Evolutionary conservation across 1,140 invertebrate species (phyloP).

Genomic region (Drosophila nigromelanica): DNA sequence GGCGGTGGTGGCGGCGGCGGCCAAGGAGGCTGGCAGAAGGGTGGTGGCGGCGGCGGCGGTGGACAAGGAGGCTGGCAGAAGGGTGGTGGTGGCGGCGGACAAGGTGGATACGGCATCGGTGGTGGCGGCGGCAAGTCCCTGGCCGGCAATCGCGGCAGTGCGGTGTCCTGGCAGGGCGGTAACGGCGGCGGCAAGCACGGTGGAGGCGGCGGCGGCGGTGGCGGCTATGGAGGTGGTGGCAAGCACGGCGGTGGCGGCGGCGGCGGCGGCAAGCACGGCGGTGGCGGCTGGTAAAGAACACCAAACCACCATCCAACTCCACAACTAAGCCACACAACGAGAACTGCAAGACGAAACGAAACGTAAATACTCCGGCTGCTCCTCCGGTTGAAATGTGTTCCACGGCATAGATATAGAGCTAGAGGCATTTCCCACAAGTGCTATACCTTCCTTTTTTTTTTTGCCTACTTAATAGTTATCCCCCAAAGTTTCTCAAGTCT

Average conservation of each 20-base stretch:
- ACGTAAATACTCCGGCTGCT: slow-evolving; percentile 40
- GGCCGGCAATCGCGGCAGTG: slow-evolving; percentile 57
- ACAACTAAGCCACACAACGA: slow-evolving; percentile 3
- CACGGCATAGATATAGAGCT: slow-evolving; percentile 49
- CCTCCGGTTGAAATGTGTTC: slow-evolving; percentile 47
- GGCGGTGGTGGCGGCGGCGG: slow-evolving; percentile 22
- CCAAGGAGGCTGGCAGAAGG: slow-evolving; percentile 12
- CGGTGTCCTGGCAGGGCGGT: slow-evolving; percentile 51
- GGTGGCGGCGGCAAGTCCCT: slow-evolving; percentile 47
- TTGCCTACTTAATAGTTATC: slow-evolving; percentile 24
- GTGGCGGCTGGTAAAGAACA: slow-evolving; percentile 56
- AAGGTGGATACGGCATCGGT: slow-evolving; percentile 13
- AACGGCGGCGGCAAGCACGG: slow-evolving; percentile 42
- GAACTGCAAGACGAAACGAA: slow-evolving; percentile 31
- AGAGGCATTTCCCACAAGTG: slow-evolving; percentile 21
- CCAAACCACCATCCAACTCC: not conserved
- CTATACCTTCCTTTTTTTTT: slow-evolving; percentile 18
- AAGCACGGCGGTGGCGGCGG: slow-evolving; percentile 25
- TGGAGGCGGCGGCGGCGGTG: slow-evolving; percentile 36
- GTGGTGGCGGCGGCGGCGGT: slow-evolving; percentile 32
- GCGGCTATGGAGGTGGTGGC: slow-evolving; percentile 24
- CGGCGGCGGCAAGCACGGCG: slow-evolving; percentile 53
- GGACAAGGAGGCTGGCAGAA: slow-evolving; percentile 33
- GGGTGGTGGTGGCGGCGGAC: slow-evolving; percentile 34
- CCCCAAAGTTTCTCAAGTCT: slow-evolving; percentile 37